Conservation (phyloP, 2,888 invertebrate species). For the Azorinus chamasolen region DNA sequence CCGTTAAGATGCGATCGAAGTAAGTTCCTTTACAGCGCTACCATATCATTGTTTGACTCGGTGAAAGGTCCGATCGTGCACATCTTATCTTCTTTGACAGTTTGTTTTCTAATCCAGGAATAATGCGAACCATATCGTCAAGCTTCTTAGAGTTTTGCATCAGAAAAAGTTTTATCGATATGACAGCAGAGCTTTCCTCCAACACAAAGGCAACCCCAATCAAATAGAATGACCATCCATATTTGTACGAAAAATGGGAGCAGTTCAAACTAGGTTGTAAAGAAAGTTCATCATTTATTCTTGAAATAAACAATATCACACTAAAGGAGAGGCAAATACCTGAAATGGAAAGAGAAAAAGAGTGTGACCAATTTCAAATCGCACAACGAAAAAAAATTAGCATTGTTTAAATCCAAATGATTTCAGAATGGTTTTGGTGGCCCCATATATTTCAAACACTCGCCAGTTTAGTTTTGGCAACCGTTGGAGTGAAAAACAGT, state of each 20-base stretch:
- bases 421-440: too few relatives aligned
- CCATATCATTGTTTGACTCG: conserved; percentile 61
- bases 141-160: conserved; percentile 53
- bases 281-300: conserved; percentile 78
- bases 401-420: too few relatives aligned
- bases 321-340: conserved; percentile 77
- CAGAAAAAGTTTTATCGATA: conserved; percentile 77
- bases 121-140: conserved; percentile 59
- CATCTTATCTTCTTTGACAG: conserved; percentile 25
- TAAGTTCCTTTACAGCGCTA: too few relatives aligned
- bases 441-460: too few relatives aligned
- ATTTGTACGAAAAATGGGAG: conserved; percentile 69
- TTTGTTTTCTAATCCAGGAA: conserved; percentile 66
- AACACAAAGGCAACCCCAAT: conserved; percentile 77
- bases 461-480: too few relatives aligned
- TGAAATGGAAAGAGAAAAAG: conserved; percentile 44
- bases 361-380: not conserved
- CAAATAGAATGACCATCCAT: conserved; percentile 81
- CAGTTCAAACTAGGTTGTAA: conserved; percentile 61
- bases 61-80: conserved; percentile 19
- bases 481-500: too few relatives aligned
- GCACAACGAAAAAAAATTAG: too few relatives aligned
- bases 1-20: too few relatives aligned
- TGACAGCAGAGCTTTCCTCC: conserved; percentile 77
- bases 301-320: conserved; percentile 78